A percentile compares a stretch with the other conserved stretches of the same genome.
Conservation (phyloP, 2,113 vertebrate genomes). For the Equus quagga region DNA sequence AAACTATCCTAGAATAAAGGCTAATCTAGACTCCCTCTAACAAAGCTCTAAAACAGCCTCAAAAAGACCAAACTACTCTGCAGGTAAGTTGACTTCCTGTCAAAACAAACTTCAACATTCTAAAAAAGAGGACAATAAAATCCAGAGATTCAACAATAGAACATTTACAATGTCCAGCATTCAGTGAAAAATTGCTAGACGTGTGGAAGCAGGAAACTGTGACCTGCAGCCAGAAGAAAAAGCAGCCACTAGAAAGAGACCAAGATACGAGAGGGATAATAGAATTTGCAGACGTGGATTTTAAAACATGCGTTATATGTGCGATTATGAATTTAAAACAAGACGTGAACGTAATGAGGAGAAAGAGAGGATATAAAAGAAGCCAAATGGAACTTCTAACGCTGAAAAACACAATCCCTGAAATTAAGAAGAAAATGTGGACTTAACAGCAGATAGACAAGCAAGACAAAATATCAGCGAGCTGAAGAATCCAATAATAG, state of each 20-base stretch:
- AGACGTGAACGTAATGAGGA: neutral
- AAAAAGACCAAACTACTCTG: neutral
- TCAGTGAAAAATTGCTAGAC: neutral
- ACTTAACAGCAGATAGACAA: neutral
- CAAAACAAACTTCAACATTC: neutral
- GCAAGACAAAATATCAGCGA: neutral
- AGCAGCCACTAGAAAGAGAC: neutral
- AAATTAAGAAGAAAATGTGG: neutral
- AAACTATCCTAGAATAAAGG: neutral
- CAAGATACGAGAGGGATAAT: too few species aligned
- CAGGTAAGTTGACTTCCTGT: neutral
- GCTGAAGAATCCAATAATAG: neutral
- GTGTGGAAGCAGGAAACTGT: neutral
- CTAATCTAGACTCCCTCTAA: neutral
- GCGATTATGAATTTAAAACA: neutral
- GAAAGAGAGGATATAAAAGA: neutral
- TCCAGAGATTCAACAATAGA: neutral
- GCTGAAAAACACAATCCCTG: neutral
- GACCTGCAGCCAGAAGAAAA: neutral
- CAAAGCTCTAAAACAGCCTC: neutral
- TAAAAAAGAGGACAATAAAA: neutral
- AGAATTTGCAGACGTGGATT: neutral
- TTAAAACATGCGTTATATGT: neutral
- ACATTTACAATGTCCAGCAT: neutral
- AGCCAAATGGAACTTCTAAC: neutral